Base-by-base conservation (phyloP, 2,888 invertebrate species). In the Calliphora vomitoria region DNA sequence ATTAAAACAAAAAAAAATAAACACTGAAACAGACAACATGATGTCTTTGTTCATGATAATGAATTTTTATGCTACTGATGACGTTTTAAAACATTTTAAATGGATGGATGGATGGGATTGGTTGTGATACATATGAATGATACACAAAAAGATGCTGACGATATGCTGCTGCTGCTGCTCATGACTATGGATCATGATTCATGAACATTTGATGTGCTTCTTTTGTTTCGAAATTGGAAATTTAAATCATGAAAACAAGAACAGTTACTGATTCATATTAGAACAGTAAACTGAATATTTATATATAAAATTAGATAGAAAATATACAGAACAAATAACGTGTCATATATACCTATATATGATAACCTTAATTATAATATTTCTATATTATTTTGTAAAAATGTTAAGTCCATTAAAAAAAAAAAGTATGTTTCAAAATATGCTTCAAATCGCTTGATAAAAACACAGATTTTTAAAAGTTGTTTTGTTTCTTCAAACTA, bases 21-120 rank as follows among this genome's bases (percentile, higher is more conserved):
- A 72, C 66, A 58, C 58, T 64, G 82, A 64, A 80, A 55, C 85
- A 74, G 80, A 85, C 85, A 85, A 80, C 68, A 85, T 80, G 80
- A 85, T 85, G 80, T 83, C 85, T 85, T 85, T 80, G 80, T 85
- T 80, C 68, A 74, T 85, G 85, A 75, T 85, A 85, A 85, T 85
- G 85, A 85, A 80, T 75, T 85, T 85, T 75, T 75, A 80, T 85
- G 74, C 74, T 79, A 8, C 79, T 75, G 55, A 82, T 75, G 82
- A 75, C 74, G 74, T 74, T 75, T 82, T 75, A 58, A 66, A 66
- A 74, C 44, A 55, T 82, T 74, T 81, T 31, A 58, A 75, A 41
- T 44, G 20, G 58, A 41, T 58, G 50, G 8, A 50, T 47, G 55
- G 8, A 62, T 84, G 69, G 25, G 15, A 55, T 60, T 35, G 31